Base-by-base conservation (phyloP, 2,797 vertebrate species). In the Hephaestus fuliginosus region DNA sequence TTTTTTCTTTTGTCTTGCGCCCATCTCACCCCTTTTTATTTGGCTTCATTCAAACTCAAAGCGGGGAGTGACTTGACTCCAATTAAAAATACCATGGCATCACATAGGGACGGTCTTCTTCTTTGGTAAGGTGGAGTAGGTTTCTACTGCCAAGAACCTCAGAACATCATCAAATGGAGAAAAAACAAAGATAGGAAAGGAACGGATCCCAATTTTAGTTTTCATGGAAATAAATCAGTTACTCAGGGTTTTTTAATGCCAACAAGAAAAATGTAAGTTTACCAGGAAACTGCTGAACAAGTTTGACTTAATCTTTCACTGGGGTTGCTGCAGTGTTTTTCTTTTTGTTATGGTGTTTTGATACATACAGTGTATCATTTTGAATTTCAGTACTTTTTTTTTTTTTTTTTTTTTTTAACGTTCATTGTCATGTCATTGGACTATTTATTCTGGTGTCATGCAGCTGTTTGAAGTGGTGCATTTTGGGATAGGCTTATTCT, bases 201-300 rank as follows among this genome's bases (percentile, higher is more conserved):
- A 88, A 86, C 41, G 33, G 65, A 69, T 88, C 86, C 82, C 86
- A 83, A 80, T 70, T 88, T 88, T 61, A 89, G 82, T 88, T 88
- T 85, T 86, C 73, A 86, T 80, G 44, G 65, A 91, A 77, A 86
- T 83, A 88, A 91, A 94, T 95, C 90, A 92, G 90, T 95, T 94
- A 95, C 96, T 96, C 95, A 96, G 96, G 95, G 93, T 95, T 95
- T 95, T 96, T 93, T 94, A 90, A 95, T 92, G 88, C 91, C 92
- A 94, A 91, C 92, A 91, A 85, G 81, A 86, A 48, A 91, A 82
- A 51, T 90, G 80, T 82, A 85, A 91, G 86, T 89, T 90, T 90
- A 92, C 90, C 75, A 88, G 88, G 80, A 94, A 90, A 93, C 93
- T 93, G 92, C 89, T 92, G 89, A 93, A 88, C 76, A 88, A 83